Evolutionary conservation across 1,140 invertebrate species (phyloP).

Genomic region (Drosophila azteca): DNA sequence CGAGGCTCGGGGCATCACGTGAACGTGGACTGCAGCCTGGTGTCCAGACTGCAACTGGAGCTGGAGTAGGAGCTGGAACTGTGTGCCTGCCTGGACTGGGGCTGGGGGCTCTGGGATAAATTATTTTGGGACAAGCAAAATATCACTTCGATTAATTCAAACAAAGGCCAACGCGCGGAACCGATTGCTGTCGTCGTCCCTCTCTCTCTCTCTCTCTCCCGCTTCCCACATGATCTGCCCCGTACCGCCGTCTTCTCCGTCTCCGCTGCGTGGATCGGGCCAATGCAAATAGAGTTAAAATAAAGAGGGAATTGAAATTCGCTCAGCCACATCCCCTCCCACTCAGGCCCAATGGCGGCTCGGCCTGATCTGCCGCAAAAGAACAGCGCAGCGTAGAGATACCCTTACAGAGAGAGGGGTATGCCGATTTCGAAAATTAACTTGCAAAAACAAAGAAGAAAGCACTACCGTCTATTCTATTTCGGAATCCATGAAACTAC

Average conservation of each 20-base stretch:
- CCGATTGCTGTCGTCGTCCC: slow-evolving; percentile 4
- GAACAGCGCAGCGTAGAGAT: too few species aligned
- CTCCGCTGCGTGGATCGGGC: slow-evolving; percentile 13
- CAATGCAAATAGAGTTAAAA: slow-evolving; percentile 68
- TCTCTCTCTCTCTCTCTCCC: slow-evolving; percentile 9
- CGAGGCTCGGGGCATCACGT: slow-evolving; percentile 31
- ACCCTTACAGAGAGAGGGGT: too few species aligned
- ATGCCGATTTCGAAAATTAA: too few species aligned
- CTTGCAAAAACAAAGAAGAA: too few species aligned
- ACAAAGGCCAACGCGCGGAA: slow-evolving; percentile 59
- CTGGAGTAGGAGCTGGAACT: background rate
- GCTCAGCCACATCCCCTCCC: slow-evolving; percentile 15
- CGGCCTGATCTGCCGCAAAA: too few species aligned
- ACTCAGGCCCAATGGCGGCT: too few species aligned
- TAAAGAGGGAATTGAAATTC: too few species aligned
- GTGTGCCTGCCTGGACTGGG: background rate
- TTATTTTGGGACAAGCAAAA: slow-evolving; percentile 82
- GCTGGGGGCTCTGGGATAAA: slow-evolving; percentile 54
- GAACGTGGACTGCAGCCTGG: slow-evolving; percentile 10
- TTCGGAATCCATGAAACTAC: too few species aligned
- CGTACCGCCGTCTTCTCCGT: too few species aligned
- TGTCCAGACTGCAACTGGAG: slow-evolving; percentile 13
- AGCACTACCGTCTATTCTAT: too few species aligned
- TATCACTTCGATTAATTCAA: slow-evolving; percentile 82
- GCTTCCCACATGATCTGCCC: slow-evolving; percentile 1